Conservation (phyloP, 2,797 vertebrate genomes). For the Odontamblyopus rebecca region DNA sequence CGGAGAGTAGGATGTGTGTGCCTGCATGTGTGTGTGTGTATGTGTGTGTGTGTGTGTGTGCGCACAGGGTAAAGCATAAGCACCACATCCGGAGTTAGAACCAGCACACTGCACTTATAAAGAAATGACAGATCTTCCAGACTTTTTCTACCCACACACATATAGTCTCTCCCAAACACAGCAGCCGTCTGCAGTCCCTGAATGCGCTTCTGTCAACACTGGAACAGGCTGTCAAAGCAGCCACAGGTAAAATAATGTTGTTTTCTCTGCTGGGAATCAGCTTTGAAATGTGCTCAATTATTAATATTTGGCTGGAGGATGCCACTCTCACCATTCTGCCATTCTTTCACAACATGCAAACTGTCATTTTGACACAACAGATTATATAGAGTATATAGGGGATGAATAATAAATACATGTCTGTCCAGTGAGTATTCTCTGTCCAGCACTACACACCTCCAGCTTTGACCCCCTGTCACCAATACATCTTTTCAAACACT, state of each 20-base stretch:
- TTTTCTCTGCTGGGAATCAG: conserved; percentile 61
- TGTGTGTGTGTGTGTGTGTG: background rate
- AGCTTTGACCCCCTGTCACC: background rate
- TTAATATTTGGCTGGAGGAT: conserved; percentile 66
- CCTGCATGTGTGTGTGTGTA: conserved; percentile 15
- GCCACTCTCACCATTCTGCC: conserved; percentile 35
- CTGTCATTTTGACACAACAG: conserved; percentile 26
- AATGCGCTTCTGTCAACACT: conserved; percentile 62
- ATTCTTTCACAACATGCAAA: conserved; percentile 23
- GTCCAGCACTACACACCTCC: background rate
- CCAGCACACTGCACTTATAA: conserved; percentile 43
- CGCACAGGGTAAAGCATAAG: conserved; percentile 30
- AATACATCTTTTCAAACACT: conserved; percentile 6
- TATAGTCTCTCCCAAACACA: conserved; percentile 31
- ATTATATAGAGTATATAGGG: conserved; percentile 5
- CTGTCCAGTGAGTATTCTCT: background rate
- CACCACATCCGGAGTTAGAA: conserved; percentile 54
- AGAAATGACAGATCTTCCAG: conserved; percentile 63
- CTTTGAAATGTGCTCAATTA: conserved; percentile 67
- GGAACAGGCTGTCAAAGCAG: conserved; percentile 66
- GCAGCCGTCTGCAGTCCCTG: conserved; percentile 38
- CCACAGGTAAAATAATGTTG: conserved; percentile 70
- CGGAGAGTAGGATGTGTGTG: conserved; percentile 26
- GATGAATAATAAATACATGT: conserved; percentile 10
- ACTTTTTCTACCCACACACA: conserved; percentile 34